Conservation (phyloP, 2,888 invertebrate species). For the Toxonevra muliebris region DNA sequence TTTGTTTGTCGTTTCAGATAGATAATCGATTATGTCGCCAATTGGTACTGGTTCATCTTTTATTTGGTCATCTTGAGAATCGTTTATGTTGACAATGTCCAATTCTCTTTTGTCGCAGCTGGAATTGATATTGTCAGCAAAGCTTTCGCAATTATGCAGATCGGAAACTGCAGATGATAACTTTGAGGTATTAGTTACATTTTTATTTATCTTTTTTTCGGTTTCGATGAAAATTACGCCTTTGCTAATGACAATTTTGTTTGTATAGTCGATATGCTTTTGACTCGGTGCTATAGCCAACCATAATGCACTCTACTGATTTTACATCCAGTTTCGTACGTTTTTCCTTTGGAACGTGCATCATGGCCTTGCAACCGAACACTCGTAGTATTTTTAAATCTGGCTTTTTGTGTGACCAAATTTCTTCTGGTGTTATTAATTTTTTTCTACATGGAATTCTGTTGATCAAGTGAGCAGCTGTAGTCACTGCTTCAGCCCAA, state of each 20-base stretch:
- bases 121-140: too few species aligned
- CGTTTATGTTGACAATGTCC: neutral
- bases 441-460: constrained; percentile 30
- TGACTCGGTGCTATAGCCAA: constrained; percentile 32
- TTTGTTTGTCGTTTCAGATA: too few species aligned
- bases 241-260: constrained; percentile 35
- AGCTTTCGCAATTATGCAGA: too few species aligned
- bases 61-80: neutral
- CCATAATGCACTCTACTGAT: constrained; percentile 36
- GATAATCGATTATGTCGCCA: too few species aligned
- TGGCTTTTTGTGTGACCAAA: constrained; percentile 37
- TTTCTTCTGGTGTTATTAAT: constrained; percentile 29
- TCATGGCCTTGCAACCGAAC: constrained; percentile 40
- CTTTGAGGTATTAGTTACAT: neutral
- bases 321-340: constrained; percentile 38
- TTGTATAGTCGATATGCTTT: constrained; percentile 36
- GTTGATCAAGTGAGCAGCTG: constrained; percentile 34
- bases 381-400: constrained; percentile 35
- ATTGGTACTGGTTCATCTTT: too few species aligned
- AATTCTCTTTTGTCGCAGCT: too few species aligned
- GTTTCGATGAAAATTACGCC: constrained; percentile 37
- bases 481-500: constrained; percentile 35
- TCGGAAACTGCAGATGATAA: too few species aligned
- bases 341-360: constrained; percentile 37
- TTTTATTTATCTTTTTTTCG: constrained; percentile 17